Conservation (phyloP, 2,888 invertebrate species). For the Lamproptera curius region DNA sequence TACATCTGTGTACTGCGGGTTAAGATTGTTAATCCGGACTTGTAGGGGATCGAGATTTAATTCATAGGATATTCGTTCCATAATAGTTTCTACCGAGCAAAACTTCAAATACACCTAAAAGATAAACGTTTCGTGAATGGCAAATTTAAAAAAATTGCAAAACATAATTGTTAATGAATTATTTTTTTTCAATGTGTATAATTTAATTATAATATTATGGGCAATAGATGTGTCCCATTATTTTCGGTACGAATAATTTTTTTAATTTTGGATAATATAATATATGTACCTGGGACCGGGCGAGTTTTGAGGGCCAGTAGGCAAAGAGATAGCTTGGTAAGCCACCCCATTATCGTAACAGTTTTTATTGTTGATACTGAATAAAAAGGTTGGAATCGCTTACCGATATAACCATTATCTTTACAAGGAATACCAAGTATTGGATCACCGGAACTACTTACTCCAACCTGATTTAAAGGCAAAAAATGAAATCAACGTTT, state of each 20-base stretch:
- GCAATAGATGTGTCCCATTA: no score
- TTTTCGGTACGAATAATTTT: no score
- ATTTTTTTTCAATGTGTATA: no score
- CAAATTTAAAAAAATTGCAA: no score
- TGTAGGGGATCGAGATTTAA: conserved; percentile 24
- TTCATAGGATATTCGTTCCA: conserved; percentile 25
- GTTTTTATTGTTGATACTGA: conserved; percentile 32
- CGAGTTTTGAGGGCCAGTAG: conserved; percentile 47
- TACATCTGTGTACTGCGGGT: conserved; percentile 27
- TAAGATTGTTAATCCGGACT: conserved; percentile 23
- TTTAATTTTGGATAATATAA: background rate
- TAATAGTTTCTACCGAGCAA: conserved; percentile 59
- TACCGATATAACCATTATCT: conserved; percentile 63
- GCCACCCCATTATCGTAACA: conserved; percentile 43
- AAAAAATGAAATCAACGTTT: no score
- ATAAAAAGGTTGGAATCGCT: conserved; percentile 34
- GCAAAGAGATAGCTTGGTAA: conserved; percentile 37
- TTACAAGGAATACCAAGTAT: conserved; percentile 66
- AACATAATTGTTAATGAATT: no score
- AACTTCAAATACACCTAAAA: conserved; percentile 79
- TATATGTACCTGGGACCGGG: conserved; percentile 45
- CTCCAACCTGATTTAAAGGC: conserved; percentile 35
- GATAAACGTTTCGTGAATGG: background rate
- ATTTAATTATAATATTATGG: no score
- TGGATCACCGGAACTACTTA: conserved; percentile 68